Evolutionary conservation across 1,140 invertebrate species (phyloP), one percentile per base, ranked within the genome.

Genomic region (Drosophila auraria): DNA sequence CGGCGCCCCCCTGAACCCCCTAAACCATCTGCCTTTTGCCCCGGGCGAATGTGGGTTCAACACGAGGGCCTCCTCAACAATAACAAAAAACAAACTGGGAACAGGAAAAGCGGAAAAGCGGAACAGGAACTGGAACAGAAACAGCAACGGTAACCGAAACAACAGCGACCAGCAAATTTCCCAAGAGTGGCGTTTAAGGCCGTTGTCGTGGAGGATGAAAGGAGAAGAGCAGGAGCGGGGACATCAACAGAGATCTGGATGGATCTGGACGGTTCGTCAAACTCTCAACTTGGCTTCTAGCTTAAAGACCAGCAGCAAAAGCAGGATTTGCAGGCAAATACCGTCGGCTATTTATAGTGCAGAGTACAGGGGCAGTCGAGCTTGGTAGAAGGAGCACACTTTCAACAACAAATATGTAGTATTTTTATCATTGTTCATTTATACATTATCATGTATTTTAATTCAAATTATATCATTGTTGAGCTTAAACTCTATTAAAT

Each of bases 151-250:
- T 60, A 62, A 47, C 57, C 45, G 62, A 63, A 54, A 60, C 64
- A 78, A 77, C 77, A 83, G 40, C 45, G 36, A 58, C 51, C 68
- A 70, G 63, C 54, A 89, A 90, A 89, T 89, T 89, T 89, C 86
- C 86, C 86, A 61, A 62, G 86, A 89, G 86, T 89, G 68, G 76
- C 69, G 81, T 90, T 72, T 49, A 57, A 49, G 30, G 50, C 45
- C 40, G 42, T 49, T 60, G 57, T 38, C 45, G 25, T 23, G 30
- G 27, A 33, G 25, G 5, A 25, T 25, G 40, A 63, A 15, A 9
- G 12, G 25, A 49, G 9, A 25, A 7, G 27, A 15, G n/a, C 6
- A 23, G 20, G n/a, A 14, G 36, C 23, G 23, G 50, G 30, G 14
- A 17, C 40, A 40, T 56, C 33, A n/a, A 45, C 45, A 50, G 30